A percentile compares a stretch with the other conserved stretches of the same genome.
Conservation (phyloP, 2,797 vertebrate genomes). For the Epinephelus malabaricus region DNA sequence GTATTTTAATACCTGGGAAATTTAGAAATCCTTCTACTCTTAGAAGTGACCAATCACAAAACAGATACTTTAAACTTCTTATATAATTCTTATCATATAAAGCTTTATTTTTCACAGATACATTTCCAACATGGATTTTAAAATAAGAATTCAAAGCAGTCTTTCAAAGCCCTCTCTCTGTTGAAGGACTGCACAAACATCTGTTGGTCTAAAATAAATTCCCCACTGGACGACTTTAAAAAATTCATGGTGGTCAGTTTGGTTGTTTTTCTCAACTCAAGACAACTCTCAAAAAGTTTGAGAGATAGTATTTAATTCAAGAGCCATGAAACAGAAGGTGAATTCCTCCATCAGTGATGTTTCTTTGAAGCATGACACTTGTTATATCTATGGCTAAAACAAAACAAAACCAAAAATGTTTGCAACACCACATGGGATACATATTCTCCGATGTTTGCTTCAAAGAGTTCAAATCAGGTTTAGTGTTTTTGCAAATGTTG, state of each 20-base stretch:
- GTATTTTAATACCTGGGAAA: not conserved
- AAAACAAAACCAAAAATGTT: not conserved
- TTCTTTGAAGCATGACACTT: slow-evolving; percentile 11
- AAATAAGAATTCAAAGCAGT: not conserved
- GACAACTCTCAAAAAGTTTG: no score
- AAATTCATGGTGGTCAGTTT: not conserved
- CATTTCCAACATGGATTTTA: not conserved
- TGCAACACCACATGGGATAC: not conserved
- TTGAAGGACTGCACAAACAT: not conserved
- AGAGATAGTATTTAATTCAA: not conserved
- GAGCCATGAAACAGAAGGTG: not conserved
- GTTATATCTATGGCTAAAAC: not conserved
- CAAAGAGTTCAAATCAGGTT: not conserved
- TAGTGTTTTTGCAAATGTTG: not conserved
- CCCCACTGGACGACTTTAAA: not conserved
- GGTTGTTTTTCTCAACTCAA: slow-evolving; percentile 4
- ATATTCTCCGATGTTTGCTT: not conserved
- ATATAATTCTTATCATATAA: not conserved
- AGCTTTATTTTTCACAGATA: not conserved
- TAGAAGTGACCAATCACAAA: not conserved
- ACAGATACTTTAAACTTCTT: not conserved
- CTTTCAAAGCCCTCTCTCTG: not conserved
- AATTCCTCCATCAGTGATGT: not conserved
- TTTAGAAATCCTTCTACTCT: not conserved
- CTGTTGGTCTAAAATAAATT: slow-evolving; percentile 8